Evolutionary conservation across 1,140 invertebrate species (phyloP).

Genomic region (Dinothrombium tinctorium): DNA sequence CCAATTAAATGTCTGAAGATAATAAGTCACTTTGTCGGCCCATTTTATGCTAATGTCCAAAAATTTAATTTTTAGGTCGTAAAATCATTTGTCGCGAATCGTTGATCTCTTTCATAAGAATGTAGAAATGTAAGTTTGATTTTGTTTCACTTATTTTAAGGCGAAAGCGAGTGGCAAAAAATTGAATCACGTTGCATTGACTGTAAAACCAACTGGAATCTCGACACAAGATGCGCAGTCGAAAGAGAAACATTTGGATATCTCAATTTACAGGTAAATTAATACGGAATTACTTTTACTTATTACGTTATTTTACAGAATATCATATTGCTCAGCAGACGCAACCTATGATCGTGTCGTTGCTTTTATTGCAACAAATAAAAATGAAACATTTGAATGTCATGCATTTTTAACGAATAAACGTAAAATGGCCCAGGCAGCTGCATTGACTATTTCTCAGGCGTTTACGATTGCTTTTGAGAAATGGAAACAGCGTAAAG

Average conservation of each 20-base stretch:
- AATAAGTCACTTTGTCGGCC: not conserved
- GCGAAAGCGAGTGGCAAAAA: slow-evolving; percentile 39
- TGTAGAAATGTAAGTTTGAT: not conserved
- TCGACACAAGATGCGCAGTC: slow-evolving; percentile 39
- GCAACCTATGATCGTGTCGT: slow-evolving; percentile 55
- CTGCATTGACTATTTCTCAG: slow-evolving; percentile 54
- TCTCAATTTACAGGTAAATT: slow-evolving; percentile 53
- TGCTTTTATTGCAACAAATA: slow-evolving; percentile 53
- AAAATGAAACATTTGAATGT: slow-evolving; percentile 51
- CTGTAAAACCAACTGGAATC: slow-evolving; percentile 45
- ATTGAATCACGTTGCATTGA: slow-evolving; percentile 39
- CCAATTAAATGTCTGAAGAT: not conserved
- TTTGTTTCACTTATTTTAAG: slow-evolving; percentile 23
- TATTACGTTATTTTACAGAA: slow-evolving; percentile 27
- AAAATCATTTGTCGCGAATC: not conserved
- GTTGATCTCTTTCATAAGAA: not conserved
- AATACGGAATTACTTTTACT: not conserved
- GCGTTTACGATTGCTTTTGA: slow-evolving; percentile 60
- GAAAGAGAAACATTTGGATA: slow-evolving; percentile 41
- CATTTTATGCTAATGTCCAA: not conserved
- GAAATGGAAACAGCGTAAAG: no score
- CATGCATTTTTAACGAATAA: slow-evolving; percentile 63
- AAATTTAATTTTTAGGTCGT: not conserved
- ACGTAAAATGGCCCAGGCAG: slow-evolving; percentile 48
- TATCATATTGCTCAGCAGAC: slow-evolving; percentile 69